A percentile compares a stretch with the other conserved stretches of the same genome.
phyloP scores from a whole-genome alignment of 2,888 invertebrate species.

The Conops quadrifasciatus region DNA sequence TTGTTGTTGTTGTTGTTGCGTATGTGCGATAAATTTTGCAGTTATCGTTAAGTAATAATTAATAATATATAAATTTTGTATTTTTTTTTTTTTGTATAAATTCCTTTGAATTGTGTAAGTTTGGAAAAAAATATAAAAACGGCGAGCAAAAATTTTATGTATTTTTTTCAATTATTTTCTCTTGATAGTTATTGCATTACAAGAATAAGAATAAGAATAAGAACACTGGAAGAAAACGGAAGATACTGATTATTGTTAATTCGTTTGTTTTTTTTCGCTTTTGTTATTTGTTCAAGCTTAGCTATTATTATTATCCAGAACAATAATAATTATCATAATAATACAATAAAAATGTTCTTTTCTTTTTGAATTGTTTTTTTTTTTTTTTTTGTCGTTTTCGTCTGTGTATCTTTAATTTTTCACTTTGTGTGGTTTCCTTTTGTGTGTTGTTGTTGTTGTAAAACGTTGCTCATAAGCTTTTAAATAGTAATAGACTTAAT shows the following conservation, averaged over 20 bases:
- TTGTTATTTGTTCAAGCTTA: too few relatives aligned
- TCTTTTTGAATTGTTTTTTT: too few relatives aligned
- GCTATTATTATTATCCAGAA: too few relatives aligned
- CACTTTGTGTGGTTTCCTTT: conserved; percentile 10
- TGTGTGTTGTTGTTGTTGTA: conserved; percentile 19
- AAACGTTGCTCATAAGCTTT: conserved; percentile 19
- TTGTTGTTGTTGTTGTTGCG: conserved; percentile 14
- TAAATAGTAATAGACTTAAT: conserved; percentile 9
- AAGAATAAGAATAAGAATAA: neutral
- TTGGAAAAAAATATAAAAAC: conserved; percentile 18
- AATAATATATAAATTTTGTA: conserved; percentile 27
- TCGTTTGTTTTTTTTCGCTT: conserved; percentile 17
- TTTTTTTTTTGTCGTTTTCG: too few relatives aligned
- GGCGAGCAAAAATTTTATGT: conserved; percentile 26
- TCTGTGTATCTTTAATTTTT: too few relatives aligned
- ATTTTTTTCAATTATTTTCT: conserved; percentile 20
- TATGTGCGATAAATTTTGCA: conserved; percentile 41
- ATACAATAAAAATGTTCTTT: neutral
- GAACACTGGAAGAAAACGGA: conserved; percentile 48
- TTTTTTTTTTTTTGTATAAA: conserved; percentile 28
- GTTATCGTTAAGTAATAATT: conserved; percentile 4
- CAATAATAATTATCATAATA: too few relatives aligned
- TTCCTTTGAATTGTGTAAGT: conserved; percentile 33
- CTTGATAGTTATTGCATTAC: conserved; percentile 21
- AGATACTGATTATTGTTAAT: conserved; percentile 43